Evolutionary conservation across 2,797 vertebrate species (phyloP).

Genomic region (Siniperca obscura): DNA sequence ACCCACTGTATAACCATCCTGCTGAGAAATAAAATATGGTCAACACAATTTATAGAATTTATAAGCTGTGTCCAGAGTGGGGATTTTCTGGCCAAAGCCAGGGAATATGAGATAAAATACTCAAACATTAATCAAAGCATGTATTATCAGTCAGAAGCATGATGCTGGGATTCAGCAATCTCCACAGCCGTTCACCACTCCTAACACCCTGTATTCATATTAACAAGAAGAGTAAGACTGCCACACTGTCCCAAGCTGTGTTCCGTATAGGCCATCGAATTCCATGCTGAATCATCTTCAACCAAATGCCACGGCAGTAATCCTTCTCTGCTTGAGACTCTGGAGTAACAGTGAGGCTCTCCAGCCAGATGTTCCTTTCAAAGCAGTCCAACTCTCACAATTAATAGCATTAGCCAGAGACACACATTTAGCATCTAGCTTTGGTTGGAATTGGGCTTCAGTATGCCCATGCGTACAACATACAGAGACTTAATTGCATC

Average conservation of each 20-base stretch:
- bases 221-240: conserved; percentile 53
- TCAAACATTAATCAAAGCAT: conserved; percentile 68
- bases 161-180: conserved; percentile 56
- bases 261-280: conserved; percentile 74
- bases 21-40: conserved; percentile 34
- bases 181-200: conserved; percentile 45
- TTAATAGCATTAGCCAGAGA: conserved; percentile 76
- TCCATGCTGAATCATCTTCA: conserved; percentile 78
- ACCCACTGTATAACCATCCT: conserved; percentile 7
- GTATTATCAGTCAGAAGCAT: conserved; percentile 57
- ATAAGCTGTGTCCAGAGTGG: conserved; percentile 30
- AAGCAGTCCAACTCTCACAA: conserved; percentile 65
- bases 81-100: conserved; percentile 41
- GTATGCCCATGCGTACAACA: conserved; percentile 41
- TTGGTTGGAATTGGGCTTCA: conserved; percentile 60
- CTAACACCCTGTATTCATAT: conserved; percentile 56
- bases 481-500: conserved; percentile 34
- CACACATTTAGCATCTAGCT: conserved; percentile 64
- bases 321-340: conserved; percentile 71
- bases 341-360: conserved; percentile 69
- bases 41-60: conserved; percentile 20
- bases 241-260: conserved; percentile 62
- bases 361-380: conserved; percentile 80
- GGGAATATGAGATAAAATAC: conserved; percentile 57
- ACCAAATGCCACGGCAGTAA: conserved; percentile 77